Base-by-base conservation (phyloP, 2,888 invertebrate species). In the Caenorhabditis sp. region DNA sequence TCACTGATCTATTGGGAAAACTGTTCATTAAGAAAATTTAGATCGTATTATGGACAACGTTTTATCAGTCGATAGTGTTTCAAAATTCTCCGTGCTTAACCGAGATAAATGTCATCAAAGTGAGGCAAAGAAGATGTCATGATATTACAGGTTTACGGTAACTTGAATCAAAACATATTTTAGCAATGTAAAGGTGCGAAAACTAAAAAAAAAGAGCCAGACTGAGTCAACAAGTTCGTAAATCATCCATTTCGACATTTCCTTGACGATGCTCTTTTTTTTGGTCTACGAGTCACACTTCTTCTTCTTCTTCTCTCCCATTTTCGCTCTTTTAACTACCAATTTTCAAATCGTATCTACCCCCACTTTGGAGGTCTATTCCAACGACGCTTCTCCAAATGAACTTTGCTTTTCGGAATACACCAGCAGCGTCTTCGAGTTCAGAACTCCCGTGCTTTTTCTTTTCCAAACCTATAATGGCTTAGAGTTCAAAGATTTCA, bases 231-330 rank as follows among this genome's bases (percentile, higher is more conserved):
- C 51, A 41, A 63, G 73, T 74, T 56, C 74, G 35, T 75, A 75
- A 75, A 75, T 75, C 74, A 56, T 44, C 74, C 19, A 56, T 54
- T 64, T 56, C n/a, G 74, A 49, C 35, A 49, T 61, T 35, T 38
- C 35, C 49, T 26, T 59, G 26, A 66, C 66, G 66, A 49, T 66
- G 66, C 44, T 58, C n/a, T 59, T 26, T 44, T 19, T 59, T 70
- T 56, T 70, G 6, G 12, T 70, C 47, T 49, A 44, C 63, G 44
- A 64, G 28, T 49, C 66, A 66, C 31, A 66, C 73, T 22, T 22
- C 22, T 24, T 41, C 22, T 19, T 12, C 73, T 22, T 22, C 22
- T 24, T 41, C 22, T 19, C 12, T 12, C 41, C 24, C 8, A 19
- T 41, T 56, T 66, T 49, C 24, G 22, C 8, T 24, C 31, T 16